Conservation (phyloP, 2,888 invertebrate genomes). For the Drosophila lacicola region DNA sequence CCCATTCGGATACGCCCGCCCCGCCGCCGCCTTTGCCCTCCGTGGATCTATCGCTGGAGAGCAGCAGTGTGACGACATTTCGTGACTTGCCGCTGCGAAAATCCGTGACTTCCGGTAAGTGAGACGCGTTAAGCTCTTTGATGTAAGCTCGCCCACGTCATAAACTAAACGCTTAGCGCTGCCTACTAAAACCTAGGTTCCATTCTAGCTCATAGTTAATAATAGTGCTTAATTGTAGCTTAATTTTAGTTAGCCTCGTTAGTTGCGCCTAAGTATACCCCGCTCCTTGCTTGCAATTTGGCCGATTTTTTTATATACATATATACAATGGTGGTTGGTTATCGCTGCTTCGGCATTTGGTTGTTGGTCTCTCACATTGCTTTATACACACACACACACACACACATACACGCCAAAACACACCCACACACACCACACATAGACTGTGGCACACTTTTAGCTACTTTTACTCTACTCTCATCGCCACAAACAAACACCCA, state of each 20-base stretch:
- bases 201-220: constrained; percentile 29
- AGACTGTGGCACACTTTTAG: constrained; percentile 44
- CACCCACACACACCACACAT: constrained; percentile 19
- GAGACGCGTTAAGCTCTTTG: neutral
- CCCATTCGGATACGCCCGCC: constrained; percentile 92
- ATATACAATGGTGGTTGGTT: constrained; percentile 63
- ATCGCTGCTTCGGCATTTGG: constrained; percentile 63
- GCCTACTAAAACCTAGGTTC: constrained; percentile 58
- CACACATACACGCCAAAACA: constrained; percentile 22
- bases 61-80: constrained; percentile 97
- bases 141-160: neutral
- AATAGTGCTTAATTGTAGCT: constrained; percentile 48
- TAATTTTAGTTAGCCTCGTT: constrained; percentile 53
- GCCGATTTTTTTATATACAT: constrained; percentile 9
- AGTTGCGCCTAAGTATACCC: constrained; percentile 54
- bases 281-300: constrained; percentile 64
- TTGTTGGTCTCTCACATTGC: constrained; percentile 46
- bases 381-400: constrained; percentile 22
- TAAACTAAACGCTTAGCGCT: constrained; percentile 46
- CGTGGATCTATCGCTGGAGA: constrained; percentile 96
- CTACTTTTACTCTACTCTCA: constrained; percentile 58
- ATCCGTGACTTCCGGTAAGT: constrained; percentile 89
- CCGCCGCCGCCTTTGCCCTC: constrained; percentile 93
- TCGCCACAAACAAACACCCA: constrained; percentile 53
- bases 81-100: constrained; percentile 95